Evolutionary conservation across 2,797 vertebrate species (phyloP).

Genomic region (Heliangelus exortis): DNA sequence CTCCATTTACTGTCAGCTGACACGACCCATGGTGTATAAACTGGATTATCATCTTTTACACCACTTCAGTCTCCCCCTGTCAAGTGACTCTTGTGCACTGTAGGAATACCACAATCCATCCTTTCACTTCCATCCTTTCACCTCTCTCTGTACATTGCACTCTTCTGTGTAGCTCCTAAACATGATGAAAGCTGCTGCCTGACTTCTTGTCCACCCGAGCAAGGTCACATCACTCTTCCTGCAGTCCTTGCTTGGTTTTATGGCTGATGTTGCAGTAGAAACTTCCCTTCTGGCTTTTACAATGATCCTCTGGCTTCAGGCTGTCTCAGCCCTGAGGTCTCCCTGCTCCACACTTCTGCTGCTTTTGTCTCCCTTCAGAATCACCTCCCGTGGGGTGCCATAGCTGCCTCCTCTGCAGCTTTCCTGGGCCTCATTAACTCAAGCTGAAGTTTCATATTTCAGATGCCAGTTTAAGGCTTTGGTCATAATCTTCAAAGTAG

Average conservation of each 20-base stretch:
- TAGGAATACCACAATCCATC: neutral
- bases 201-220: neutral
- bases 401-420: constrained; percentile 20
- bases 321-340: neutral
- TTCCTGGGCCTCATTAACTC: constrained; percentile 53
- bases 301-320: neutral
- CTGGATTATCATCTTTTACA: neutral
- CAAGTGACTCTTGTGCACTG: neutral
- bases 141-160: neutral
- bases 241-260: neutral
- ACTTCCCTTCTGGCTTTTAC: neutral
- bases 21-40: neutral
- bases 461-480: constrained; percentile 55
- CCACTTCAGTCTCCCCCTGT: neutral
- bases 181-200: neutral
- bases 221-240: fast-evolving
- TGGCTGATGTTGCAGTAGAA: neutral
- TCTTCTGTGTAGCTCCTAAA: neutral
- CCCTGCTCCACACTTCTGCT: neutral
- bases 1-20: neutral
- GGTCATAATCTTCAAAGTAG: constrained; percentile 67
- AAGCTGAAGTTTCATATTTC: constrained; percentile 50
- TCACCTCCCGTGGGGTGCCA: neutral
- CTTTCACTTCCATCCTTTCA: neutral
- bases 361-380: neutral